phyloP scores from a whole-genome alignment of 2,888 invertebrate genomes.

The Harpalus rubripes region DNA sequence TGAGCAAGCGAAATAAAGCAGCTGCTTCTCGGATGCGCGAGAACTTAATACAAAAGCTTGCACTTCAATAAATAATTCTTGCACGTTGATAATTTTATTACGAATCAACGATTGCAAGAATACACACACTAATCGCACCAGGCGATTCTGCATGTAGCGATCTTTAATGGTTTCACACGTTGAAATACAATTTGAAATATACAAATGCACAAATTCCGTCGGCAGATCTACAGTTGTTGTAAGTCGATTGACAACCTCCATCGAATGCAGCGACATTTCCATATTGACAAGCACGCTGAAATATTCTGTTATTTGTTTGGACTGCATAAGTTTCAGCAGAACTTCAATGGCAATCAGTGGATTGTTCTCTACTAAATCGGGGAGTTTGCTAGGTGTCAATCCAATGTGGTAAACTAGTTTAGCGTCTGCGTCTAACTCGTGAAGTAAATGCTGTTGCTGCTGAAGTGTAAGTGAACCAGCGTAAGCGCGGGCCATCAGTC shows the following conservation, averaged over 20 bases:
- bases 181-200: conserved; percentile 98
- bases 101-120: conserved; percentile 97
- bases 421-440: conserved; percentile 90
- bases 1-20: conserved; percentile 92
- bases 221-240: conserved; percentile 96
- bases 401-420: conserved; percentile 92
- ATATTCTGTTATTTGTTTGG: conserved; percentile 96
- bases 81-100: conserved; percentile 98
- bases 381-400: conserved; percentile 90
- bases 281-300: conserved; percentile 97
- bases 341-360: conserved; percentile 97
- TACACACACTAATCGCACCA: conserved; percentile 97
- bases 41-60: conserved; percentile 99
- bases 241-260: conserved; percentile 98
- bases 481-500: conserved; percentile 90
- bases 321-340: conserved; percentile 93
- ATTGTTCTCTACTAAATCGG: conserved; percentile 97
- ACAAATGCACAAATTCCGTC: conserved; percentile 97
- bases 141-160: conserved; percentile 96
- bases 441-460: conserved; percentile 91
- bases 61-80: conserved; percentile 97
- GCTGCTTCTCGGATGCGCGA: conserved; percentile 98
- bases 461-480: conserved; percentile 91
- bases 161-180: conserved; percentile 98
- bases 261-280: conserved; percentile 99